Conservation (phyloP, 2,797 vertebrate genomes). For the Channallabes apus region DNA sequence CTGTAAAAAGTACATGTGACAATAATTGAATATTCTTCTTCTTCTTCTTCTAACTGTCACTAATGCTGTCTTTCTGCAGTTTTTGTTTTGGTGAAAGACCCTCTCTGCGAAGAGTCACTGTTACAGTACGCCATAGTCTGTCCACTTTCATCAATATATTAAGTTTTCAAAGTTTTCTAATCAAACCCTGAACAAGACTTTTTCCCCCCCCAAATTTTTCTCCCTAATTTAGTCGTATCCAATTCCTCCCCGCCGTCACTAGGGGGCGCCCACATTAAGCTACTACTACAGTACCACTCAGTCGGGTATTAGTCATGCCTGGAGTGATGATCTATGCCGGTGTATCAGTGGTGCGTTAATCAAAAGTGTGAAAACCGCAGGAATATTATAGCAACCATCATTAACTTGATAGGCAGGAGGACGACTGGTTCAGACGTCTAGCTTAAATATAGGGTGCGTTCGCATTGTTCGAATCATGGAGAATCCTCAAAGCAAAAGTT, state of each 20-base stretch:
- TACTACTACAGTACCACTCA: too few species aligned
- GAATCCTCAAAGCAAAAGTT: neutral
- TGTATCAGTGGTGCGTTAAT: neutral
- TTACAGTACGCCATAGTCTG: neutral
- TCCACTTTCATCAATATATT: neutral
- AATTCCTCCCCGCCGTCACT: too few species aligned
- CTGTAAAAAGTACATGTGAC: too few species aligned
- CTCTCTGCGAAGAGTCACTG: neutral
- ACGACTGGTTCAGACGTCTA: neutral
- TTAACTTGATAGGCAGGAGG: neutral
- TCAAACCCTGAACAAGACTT: neutral
- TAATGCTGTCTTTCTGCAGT: neutral
- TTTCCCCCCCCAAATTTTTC: neutral
- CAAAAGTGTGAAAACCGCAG: neutral
- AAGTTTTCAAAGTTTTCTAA: neutral
- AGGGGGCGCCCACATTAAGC: too few species aligned
- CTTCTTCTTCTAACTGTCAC: neutral
- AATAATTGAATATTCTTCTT: too few species aligned
- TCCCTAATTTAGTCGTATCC: too few species aligned
- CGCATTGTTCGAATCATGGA: neutral
- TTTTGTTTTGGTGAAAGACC: neutral
- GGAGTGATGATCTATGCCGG: neutral
- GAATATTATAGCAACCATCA: neutral
- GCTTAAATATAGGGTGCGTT: neutral
- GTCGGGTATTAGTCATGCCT: too few species aligned